These are phyloP conservation scores for Sander vitreus DNA, from an alignment of 2,113 vertebrate genomes.

Conservation along the genomic window DNA sequence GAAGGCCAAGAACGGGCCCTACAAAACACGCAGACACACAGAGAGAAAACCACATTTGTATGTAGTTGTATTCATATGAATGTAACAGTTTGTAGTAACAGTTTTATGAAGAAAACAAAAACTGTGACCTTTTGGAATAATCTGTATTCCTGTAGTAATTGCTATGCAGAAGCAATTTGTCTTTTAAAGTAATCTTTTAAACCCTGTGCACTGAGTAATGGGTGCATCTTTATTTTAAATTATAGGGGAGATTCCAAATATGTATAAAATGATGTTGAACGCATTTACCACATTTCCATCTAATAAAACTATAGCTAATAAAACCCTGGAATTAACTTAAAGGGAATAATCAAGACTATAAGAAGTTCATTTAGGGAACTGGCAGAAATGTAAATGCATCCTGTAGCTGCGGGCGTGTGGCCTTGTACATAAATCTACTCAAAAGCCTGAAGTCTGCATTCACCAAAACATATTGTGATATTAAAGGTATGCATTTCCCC, in stretches of 20 bases:
- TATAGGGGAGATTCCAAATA: neutral
- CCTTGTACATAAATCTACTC: neutral
- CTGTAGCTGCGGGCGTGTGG: neutral
- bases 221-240: neutral
- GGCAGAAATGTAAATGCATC: neutral
- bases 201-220: neutral
- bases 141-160: conserved; percentile 15
- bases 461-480: neutral
- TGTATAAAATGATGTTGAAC: neutral
- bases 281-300: neutral
- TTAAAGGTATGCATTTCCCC: neutral
- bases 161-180: neutral
- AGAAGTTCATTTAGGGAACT: neutral
- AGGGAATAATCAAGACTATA: neutral
- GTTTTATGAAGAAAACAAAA: neutral
- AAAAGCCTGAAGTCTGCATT: neutral
- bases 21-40: conserved; percentile 41
- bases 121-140: neutral
- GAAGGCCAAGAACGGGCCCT: conserved; percentile 77
- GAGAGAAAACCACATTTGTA: conserved; percentile 11
- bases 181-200: neutral
- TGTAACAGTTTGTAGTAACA: neutral
- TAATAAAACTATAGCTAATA: conserved; percentile 5
- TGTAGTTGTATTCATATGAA: conserved; percentile 6
- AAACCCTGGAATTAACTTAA: neutral